These are phyloP conservation scores for Subanguina moxae DNA, from an alignment of 1,140 invertebrate species.

Conservation along the genomic window DNA sequence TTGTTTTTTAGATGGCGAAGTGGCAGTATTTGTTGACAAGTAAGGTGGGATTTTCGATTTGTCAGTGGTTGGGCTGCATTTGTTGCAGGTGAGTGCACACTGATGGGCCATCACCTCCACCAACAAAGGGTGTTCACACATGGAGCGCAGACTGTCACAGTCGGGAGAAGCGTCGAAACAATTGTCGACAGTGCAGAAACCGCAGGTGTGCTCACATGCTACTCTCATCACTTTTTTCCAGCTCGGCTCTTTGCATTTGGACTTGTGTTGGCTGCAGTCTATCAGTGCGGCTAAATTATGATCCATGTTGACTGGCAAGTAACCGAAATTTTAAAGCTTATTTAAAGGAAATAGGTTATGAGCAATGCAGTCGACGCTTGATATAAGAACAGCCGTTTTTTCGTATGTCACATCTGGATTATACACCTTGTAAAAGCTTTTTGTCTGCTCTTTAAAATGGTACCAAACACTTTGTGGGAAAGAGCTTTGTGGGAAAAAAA, in stretches of 20 bases:
- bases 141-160: not conserved
- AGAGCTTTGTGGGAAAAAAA: no score
- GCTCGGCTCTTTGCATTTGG: not conserved
- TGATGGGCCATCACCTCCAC: not conserved
- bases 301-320: no score
- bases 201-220: not conserved
- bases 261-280: not conserved
- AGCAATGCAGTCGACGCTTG: no score
- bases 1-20: not conserved
- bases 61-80: not conserved
- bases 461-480: no score
- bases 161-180: not conserved
- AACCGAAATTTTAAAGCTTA: no score
- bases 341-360: no score
- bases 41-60: not conserved
- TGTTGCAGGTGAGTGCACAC: not conserved
- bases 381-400: no score
- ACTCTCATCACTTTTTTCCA: not conserved
- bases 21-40: not conserved
- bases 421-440: no score
- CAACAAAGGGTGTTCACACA: not conserved
- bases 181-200: not conserved
- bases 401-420: no score
- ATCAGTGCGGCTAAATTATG: not conserved
- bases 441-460: no score